Percentiles rank a stretch among this genome's conserved stretches.
phyloP scores from a whole-genome alignment of 2,797 vertebrate species.

The Pygocentrus nattereri region DNA sequence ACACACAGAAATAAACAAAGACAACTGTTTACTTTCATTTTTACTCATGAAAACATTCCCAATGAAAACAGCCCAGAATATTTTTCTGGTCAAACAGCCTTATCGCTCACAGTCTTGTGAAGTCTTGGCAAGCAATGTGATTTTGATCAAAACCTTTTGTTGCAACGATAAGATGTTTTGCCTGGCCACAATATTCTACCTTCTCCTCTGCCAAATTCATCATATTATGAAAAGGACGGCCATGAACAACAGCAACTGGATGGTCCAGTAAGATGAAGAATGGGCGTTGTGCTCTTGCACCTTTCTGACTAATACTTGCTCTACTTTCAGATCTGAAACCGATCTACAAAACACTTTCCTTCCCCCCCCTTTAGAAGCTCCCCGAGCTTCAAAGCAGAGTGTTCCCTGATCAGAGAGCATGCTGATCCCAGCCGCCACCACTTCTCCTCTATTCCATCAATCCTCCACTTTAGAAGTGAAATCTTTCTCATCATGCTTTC shows the following conservation, averaged over 20 bases:
- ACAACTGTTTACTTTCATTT: constrained; percentile 25
- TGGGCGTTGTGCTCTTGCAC: constrained; percentile 15
- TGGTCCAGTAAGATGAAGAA: background rate
- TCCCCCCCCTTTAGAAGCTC: constrained; percentile 18
- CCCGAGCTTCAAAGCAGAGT: constrained; percentile 35
- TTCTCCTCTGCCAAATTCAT: constrained; percentile 23
- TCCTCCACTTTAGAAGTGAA: constrained; percentile 43
- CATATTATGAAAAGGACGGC: constrained; percentile 1
- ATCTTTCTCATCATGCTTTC: constrained; percentile 39
- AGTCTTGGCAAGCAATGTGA: constrained; percentile 32
- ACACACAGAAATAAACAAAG: constrained; percentile 32
- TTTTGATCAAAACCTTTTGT: constrained; percentile 27
- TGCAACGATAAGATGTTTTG: constrained; percentile 38
- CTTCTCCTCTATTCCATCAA: constrained; percentile 36
- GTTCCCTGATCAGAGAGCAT: constrained; percentile 23
- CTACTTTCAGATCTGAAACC: background rate
- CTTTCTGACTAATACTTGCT: constrained; percentile 18
- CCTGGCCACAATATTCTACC: background rate
- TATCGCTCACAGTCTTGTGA: constrained; percentile 29
- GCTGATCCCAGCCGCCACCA: constrained; percentile 33
- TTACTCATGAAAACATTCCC: constrained; percentile 8
- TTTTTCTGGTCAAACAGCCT: constrained; percentile 19
- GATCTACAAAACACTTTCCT: constrained; percentile 28
- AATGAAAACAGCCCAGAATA: background rate
- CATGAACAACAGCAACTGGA: background rate